Evolutionary conservation across 1,140 invertebrate genomes (phyloP).

Genomic region (Mylabris phalerata): DNA sequence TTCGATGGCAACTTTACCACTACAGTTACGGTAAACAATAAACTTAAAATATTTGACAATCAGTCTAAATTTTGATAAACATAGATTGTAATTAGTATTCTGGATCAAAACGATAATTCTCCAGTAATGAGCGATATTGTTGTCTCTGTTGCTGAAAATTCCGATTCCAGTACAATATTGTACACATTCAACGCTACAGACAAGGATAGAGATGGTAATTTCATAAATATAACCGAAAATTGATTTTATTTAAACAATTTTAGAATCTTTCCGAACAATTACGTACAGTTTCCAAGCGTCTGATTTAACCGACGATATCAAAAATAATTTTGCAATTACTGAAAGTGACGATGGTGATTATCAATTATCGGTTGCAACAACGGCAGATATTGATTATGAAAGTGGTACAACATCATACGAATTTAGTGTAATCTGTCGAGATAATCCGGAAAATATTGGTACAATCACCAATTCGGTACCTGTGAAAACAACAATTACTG

Average conservation of each 20-base stretch:
- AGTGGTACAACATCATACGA: neutral
- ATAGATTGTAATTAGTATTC: slow-evolving; percentile 46
- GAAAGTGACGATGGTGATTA: too few relatives aligned
- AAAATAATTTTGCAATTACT: too few relatives aligned
- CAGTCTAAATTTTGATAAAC: slow-evolving; percentile 18
- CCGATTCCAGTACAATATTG: too few relatives aligned
- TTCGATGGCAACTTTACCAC: slow-evolving; percentile 41
- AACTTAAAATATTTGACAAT: too few relatives aligned
- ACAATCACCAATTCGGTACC: neutral
- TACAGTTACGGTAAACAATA: slow-evolving; percentile 7
- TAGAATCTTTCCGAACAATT: slow-evolving; percentile 21
- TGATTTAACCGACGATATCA: too few relatives aligned
- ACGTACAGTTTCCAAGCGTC: too few relatives aligned
- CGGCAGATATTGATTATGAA: too few relatives aligned
- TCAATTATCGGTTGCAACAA: too few relatives aligned
- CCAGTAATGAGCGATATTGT: slow-evolving; percentile 33
- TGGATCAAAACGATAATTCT: slow-evolving; percentile 48
- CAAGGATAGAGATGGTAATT: slow-evolving; percentile 48
- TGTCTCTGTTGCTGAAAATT: slow-evolving; percentile 35
- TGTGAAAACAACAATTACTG: slow-evolving; percentile 39
- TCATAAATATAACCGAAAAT: too few relatives aligned
- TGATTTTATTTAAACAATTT: neutral
- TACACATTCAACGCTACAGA: slow-evolving; percentile 32
- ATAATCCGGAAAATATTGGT: slow-evolving; percentile 11
- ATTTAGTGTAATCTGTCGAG: slow-evolving; percentile 15